A percentile compares a stretch with the other conserved stretches of the same genome.
phyloP scores from a whole-genome alignment of 1,140 invertebrate species.

The Nilaparvata lugens region DNA sequence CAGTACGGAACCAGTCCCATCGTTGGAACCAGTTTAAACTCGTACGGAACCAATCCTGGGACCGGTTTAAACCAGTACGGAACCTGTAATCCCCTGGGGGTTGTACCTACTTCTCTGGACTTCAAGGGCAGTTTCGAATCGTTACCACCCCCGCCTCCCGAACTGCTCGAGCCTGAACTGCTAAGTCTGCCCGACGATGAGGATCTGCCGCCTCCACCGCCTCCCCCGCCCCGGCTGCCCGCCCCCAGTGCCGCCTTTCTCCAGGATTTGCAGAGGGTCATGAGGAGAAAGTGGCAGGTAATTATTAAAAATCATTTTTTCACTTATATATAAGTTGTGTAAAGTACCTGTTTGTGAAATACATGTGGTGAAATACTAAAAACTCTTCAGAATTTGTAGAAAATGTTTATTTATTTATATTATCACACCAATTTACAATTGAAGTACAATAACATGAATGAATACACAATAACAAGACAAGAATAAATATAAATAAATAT shows the following conservation, averaged over 20 bases:
- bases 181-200: conserved; percentile 9
- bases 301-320: background rate
- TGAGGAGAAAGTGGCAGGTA: conserved; percentile 90
- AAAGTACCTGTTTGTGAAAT: too few relatives aligned
- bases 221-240: conserved; percentile 55
- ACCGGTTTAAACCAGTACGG: too few relatives aligned
- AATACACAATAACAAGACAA: too few relatives aligned
- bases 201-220: conserved; percentile 31
- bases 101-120: too few relatives aligned
- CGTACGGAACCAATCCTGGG: too few relatives aligned
- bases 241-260: conserved; percentile 57
- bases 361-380: too few relatives aligned
- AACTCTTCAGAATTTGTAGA: too few relatives aligned
- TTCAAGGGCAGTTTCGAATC: conserved; percentile 52
- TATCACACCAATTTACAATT: too few relatives aligned
- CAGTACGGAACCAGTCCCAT: background rate
- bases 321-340: background rate
- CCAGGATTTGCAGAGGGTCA: conserved; percentile 78
- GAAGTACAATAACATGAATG: too few relatives aligned
- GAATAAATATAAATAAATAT: too few relatives aligned
- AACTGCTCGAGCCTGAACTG: conserved; percentile 56
- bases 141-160: conserved; percentile 65
- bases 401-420: too few relatives aligned
- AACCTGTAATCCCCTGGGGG: conserved; percentile 43
- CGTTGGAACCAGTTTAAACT: too few relatives aligned